phyloP scores from a whole-genome alignment of 64 coral and sea anemone genomes.

The Trachythela sp. region DNA sequence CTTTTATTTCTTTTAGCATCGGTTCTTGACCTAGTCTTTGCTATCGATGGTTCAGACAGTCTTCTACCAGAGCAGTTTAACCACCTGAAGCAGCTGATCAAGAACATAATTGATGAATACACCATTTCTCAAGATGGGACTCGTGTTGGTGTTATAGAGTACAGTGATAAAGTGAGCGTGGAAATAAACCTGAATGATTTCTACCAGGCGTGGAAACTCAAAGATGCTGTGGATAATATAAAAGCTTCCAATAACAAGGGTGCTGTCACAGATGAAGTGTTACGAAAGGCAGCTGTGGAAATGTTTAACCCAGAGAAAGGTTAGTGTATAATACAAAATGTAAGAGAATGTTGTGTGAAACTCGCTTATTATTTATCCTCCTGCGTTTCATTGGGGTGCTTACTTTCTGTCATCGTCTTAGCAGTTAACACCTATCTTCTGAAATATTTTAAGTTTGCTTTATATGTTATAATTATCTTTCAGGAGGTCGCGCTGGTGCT shows the following conservation, averaged over 20 bases:
- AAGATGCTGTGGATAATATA: constrained; percentile 4
- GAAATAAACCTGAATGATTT: not conserved
- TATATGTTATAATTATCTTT: not conserved
- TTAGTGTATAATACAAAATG: not conserved
- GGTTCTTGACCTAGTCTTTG: constrained; percentile 55
- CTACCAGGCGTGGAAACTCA: not conserved
- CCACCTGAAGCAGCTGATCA: constrained; percentile 36
- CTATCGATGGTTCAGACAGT: constrained; percentile 18
- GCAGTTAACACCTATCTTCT: too few relatives aligned
- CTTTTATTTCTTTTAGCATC: not conserved
- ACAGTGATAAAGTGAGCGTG: not conserved
- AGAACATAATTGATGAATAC: constrained; percentile 21
- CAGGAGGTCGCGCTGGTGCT: constrained; percentile 14
- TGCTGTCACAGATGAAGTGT: not conserved
- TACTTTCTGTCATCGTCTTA: not conserved
- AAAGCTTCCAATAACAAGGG: not conserved
- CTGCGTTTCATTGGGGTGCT: not conserved
- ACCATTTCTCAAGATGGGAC: not conserved
- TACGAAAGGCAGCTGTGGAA: not conserved
- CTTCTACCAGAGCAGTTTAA: constrained; percentile 28
- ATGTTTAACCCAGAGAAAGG: not conserved
- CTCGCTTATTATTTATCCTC: not conserved
- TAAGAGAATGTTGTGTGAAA: not conserved
- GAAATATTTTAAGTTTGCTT: not conserved
- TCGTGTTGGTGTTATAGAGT: not conserved